phyloP scores from a whole-genome alignment of 1,140 invertebrate genomes.

The Panulirus ornatus region DNA sequence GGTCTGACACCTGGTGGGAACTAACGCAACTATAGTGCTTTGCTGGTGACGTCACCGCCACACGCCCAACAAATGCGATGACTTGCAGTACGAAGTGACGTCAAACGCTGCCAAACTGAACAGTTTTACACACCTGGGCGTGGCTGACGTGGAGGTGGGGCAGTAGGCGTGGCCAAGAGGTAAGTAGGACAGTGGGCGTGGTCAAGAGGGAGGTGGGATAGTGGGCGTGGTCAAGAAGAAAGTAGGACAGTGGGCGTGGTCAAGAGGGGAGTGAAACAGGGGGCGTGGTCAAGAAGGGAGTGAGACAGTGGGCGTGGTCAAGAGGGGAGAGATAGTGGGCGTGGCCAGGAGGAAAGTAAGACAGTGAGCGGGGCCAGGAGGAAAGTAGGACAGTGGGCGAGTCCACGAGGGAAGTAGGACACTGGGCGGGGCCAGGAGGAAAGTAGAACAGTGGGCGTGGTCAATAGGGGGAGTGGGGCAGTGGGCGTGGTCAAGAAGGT shows the following conservation, averaged over 20 bases:
- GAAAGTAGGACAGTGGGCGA: background rate
- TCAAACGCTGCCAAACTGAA: background rate
- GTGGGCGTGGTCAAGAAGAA: too few relatives aligned
- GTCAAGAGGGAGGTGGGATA: background rate
- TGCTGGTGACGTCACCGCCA: background rate
- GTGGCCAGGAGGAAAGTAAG: background rate
- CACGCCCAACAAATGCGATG: background rate
- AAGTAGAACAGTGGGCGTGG: background rate
- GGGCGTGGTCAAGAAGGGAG: background rate
- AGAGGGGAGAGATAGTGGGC: background rate
- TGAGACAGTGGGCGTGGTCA: background rate
- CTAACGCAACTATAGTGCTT: background rate
- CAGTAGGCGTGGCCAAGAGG: too few relatives aligned
- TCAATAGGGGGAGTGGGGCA: background rate
- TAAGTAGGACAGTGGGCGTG: background rate
- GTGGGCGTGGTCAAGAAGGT: background rate
- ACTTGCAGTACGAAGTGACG: background rate
- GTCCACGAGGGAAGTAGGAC: background rate
- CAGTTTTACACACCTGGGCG: background rate
- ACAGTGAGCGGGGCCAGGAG: background rate
- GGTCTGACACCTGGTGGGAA: background rate
- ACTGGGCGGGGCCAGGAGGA: background rate
- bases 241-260: too few relatives aligned
- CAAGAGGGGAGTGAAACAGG: background rate
- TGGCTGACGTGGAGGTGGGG: background rate